These are phyloP conservation scores for Sciaenops ocellatus DNA, from an alignment of 2,797 vertebrate species.

Conservation along the genomic window DNA sequence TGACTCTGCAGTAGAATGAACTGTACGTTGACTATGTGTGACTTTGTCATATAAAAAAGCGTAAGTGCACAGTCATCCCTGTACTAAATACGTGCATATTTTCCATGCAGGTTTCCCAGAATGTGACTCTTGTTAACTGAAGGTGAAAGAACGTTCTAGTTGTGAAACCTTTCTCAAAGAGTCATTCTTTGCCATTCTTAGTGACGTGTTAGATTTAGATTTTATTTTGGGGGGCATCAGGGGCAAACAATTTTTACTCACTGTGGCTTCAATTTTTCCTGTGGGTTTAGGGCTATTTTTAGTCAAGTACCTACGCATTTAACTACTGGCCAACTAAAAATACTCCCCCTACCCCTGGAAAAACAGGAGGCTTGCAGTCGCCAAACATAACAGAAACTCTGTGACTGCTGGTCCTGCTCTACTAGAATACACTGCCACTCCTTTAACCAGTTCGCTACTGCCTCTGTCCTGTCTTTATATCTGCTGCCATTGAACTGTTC, in stretches of 20 bases:
- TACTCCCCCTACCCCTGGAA: constrained; percentile 78
- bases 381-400: constrained; percentile 82
- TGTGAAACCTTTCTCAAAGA: constrained; percentile 73
- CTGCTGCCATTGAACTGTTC: constrained; percentile 57
- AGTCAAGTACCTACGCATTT: constrained; percentile 82
- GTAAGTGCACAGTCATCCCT: constrained; percentile 14
- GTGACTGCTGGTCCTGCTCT: constrained; percentile 71
- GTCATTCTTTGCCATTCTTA: constrained; percentile 69
- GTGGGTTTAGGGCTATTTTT: constrained; percentile 83
- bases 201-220: constrained; percentile 78
- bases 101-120: constrained; percentile 50
- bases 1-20: not conserved
- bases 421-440: constrained; percentile 78
- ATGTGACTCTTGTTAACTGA: constrained; percentile 54
- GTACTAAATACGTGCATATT: constrained; percentile 29
- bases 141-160: constrained; percentile 49
- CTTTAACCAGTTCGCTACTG: constrained; percentile 72
- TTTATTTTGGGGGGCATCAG: constrained; percentile 73
- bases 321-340: constrained; percentile 85
- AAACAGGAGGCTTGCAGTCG: constrained; percentile 82
- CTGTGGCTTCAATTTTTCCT: constrained; percentile 84
- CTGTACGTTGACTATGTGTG: not conserved
- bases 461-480: constrained; percentile 69
- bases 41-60: constrained; percentile 25
- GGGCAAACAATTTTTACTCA: constrained; percentile 82